Evolutionary conservation across 2,888 invertebrate genomes (phyloP).

Genomic region (Euplexia lucipara): DNA sequence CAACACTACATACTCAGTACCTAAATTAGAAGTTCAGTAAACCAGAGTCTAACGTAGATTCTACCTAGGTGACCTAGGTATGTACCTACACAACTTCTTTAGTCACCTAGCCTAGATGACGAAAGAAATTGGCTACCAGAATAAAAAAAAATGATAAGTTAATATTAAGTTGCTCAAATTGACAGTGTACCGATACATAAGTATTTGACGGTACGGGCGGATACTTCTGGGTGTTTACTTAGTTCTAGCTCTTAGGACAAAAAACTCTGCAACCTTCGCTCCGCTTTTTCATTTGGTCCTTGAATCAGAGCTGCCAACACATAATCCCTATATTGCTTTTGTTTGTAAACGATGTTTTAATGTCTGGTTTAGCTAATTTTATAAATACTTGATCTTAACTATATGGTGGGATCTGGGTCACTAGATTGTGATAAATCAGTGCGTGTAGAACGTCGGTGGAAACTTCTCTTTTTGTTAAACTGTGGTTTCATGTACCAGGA

Average conservation of each 20-base stretch:
- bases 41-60: too few species aligned
- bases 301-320: slow-evolving; percentile 5
- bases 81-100: too few species aligned
- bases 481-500: slow-evolving; percentile 90
- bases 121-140: too few species aligned
- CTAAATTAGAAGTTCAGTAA: too few species aligned
- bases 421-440: slow-evolving; percentile 73
- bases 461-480: slow-evolving; percentile 88
- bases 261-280: neutral
- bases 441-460: slow-evolving; percentile 83
- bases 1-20: too few species aligned
- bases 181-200: neutral
- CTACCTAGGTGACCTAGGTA: too few species aligned
- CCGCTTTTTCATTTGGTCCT: neutral
- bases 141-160: too few species aligned
- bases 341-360: neutral
- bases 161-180: neutral
- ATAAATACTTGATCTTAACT: slow-evolving; percentile 24
- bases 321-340: neutral
- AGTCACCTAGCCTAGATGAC: too few species aligned
- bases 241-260: neutral
- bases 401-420: slow-evolving; percentile 67
- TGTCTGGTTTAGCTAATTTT: slow-evolving; percentile 1
- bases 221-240: neutral
- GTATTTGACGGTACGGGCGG: too few species aligned